Base-by-base conservation (phyloP, 2,797 vertebrate species). In the Anguilla marmorata region DNA sequence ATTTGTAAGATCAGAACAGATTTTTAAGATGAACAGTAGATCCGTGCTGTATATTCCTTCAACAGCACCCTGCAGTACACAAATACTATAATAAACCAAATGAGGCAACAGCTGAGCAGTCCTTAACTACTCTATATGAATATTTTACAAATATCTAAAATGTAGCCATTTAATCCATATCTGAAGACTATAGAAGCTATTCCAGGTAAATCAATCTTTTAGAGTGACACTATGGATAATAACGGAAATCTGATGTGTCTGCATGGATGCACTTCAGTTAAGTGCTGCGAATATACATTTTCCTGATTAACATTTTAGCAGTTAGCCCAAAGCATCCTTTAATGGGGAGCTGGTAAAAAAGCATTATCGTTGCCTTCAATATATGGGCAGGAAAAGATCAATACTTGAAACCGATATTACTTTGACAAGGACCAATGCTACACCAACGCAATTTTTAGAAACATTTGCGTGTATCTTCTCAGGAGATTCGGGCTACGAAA, bases 321-420 rank as follows among this genome's bases (percentile, higher is more conserved):
- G 21, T 50, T 82, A 9, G 45, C 79, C 41, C 11, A 24, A 82
- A 82, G 41, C 79, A 82, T 82, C 41, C 19, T n/a, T 76, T 82
- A 50, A 82, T 82, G 41, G 41, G 21, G 41, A 82, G 79, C 79
- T n/a, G 37, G 37, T 80, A 80, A 80, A 80, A 27, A 14, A 76
- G 21, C 37, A n/a, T 50, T 82, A 82, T 82, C 45, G 50, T 82
- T 82, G 45, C 79, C 79, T 82, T 82, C 79, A n/a, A 82, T 82
- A n/a, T n/a, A 82, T n/a, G 79, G 79, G 79, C 7, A 82, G 79
- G 79, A n/a, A 24, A 80, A 9, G 79, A 82, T 82, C 79, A 82
- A 82, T 82, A 50, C 45, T 82, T 50, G 45, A 82, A 82, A 48
- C 79, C 24, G n/a, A 72, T 27, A 50, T 48, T 41, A 52, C 48